phyloP scores from a whole-genome alignment of 1,140 invertebrate species.

The Galendromus occidentalis region DNA sequence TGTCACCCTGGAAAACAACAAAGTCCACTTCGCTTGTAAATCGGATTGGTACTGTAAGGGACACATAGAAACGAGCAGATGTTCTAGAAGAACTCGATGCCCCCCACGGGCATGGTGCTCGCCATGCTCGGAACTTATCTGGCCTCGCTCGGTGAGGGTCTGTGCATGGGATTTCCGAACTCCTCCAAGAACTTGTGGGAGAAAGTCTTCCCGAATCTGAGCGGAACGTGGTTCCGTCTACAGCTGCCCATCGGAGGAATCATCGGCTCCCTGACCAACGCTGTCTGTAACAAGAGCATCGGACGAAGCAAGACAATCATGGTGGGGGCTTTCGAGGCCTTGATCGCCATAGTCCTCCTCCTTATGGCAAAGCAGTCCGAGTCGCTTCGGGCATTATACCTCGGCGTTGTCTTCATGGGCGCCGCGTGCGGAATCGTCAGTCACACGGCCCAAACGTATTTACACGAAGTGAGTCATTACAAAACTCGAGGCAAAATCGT shows the following conservation, averaged over 20 bases:
- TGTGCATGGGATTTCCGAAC: neutral
- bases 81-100: no score
- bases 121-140: neutral
- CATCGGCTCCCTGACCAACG: neutral
- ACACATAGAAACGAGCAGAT: no score
- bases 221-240: neutral
- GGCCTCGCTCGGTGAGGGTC: neutral
- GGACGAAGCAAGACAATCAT: neutral
- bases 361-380: neutral
- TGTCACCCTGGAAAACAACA: no score
- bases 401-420: neutral
- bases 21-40: no score
- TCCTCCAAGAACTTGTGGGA: neutral
- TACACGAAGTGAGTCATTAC: neutral
- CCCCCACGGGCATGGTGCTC: neutral
- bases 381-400: neutral
- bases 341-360: neutral
- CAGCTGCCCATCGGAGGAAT: neutral
- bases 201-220: neutral
- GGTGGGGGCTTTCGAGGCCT: neutral
- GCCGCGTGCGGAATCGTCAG: neutral
- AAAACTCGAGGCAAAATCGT: neutral
- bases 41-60: no score
- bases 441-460: neutral
- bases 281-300: neutral